These are phyloP conservation scores for Spicauda simplicius DNA, from an alignment of 2,888 invertebrate genomes.

Conservation along the genomic window DNA sequence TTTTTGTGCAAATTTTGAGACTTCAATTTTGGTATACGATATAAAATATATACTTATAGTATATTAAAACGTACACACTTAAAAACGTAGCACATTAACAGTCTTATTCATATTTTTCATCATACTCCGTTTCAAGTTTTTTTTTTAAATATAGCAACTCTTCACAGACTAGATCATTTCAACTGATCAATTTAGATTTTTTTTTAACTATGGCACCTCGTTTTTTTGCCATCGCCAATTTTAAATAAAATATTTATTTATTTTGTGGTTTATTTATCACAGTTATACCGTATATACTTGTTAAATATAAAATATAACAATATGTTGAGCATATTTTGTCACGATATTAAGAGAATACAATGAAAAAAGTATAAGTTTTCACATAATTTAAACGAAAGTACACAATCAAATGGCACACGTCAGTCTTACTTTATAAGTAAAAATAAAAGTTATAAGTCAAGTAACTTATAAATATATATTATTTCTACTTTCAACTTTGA, in stretches of 20 bases:
- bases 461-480: neutral
- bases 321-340: conserved; percentile 1
- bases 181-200: conserved; percentile 12
- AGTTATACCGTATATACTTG: neutral
- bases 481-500: neutral
- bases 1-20: conserved; percentile 2
- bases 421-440: conserved; percentile 25
- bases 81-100: conserved; percentile 32
- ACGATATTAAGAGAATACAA: conserved; percentile 6
- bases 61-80: conserved; percentile 13
- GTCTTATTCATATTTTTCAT: conserved; percentile 34
- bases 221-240: neutral
- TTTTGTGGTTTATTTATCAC: conserved; percentile 16
- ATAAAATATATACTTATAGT: conserved; percentile 19
- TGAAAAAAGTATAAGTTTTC: conserved; percentile 6
- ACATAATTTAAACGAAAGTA: conserved; percentile 13
- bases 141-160: conserved; percentile 34
- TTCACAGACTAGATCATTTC: conserved; percentile 32
- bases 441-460: conserved; percentile 3
- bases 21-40: conserved; percentile 13
- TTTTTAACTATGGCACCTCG: neutral
- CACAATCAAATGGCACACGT: conserved; percentile 21
- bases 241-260: neutral
- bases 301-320: neutral
- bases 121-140: conserved; percentile 24